Base-by-base conservation (phyloP, 2,888 invertebrate genomes). In the Lasioglossum figueresi region DNA sequence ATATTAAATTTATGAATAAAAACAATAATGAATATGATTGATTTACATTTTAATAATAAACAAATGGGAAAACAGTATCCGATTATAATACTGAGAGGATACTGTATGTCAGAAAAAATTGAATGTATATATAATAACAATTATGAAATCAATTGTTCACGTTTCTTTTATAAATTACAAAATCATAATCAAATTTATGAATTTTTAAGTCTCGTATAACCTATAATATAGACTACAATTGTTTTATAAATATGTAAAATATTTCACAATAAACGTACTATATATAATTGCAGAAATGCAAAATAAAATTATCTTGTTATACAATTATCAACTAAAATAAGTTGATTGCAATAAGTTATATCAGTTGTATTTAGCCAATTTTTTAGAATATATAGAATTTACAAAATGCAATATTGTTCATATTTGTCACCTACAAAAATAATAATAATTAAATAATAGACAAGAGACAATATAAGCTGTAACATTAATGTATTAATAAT, bases 401-500 rank as follows among this genome's bases (percentile, higher is more conserved):
- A 59, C 4, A 6, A 5, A 16, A 63, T 63, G 2, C 14, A 27
- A 63, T 16, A 31, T 56, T 12, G n/a, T 56, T 56, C 2, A 12
- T 56, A n/a, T 56, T n/a, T 4, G 8, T 56, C 4, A n/a, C 56
- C 1, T 56, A n/a, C n/a, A 56, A 56, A 56, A 56, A 56, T n/a
- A 63, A 63, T 63, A 63, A 63, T 63, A 27, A 63, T 63, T 6
- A 31, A 31, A 31, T 16, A 31, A 1, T 63, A 31, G 14, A 16
- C 2, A 63, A 31, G 16, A 31, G 12, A 5, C 14, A 31, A 63
- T 63, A 63, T 59, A 27, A 14, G 27, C 27, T 59, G 4, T 59
- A 14, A 31, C 16, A 48, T 73, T 19, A 37, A 73, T 76, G 6
- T 27, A 74, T 48, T 2, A 48, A 63, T 66, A 76, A 81, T 78